phyloP scores from a whole-genome alignment of 2,888 invertebrate genomes.

The Eubasilissa splendida region DNA sequence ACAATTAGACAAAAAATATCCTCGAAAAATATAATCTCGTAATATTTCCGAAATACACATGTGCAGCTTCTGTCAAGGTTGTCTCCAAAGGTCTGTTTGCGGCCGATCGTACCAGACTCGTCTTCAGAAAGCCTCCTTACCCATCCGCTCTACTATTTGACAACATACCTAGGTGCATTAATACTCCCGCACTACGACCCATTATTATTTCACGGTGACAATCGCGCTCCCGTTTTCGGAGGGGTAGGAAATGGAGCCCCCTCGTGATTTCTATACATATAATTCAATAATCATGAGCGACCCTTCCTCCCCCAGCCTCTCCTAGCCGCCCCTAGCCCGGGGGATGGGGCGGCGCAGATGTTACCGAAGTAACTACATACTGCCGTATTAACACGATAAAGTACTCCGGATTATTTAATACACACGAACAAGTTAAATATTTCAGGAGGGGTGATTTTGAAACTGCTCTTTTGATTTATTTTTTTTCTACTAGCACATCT shows the following conservation, averaged over 20 bases:
- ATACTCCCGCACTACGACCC: background rate
- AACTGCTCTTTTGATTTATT: constrained; percentile 8
- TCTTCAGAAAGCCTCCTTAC: no score
- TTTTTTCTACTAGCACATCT: background rate
- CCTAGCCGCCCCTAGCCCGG: background rate
- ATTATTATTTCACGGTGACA: constrained; percentile 44
- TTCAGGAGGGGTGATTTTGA: constrained; percentile 7
- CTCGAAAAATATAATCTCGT: no score
- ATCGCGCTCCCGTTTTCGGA: constrained; percentile 19
- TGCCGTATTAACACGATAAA: constrained; percentile 25
- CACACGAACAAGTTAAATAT: constrained; percentile 22
- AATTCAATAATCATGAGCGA: constrained; percentile 56
- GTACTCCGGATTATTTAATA: constrained; percentile 14
- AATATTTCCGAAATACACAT: no score
- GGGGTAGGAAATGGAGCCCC: constrained; percentile 10
- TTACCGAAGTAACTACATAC: constrained; percentile 16
- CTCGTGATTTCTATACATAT: constrained; percentile 49
- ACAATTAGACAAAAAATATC: no score
- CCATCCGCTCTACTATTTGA: background rate
- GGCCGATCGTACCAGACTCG: no score
- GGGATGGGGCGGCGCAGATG: constrained; percentile 26
- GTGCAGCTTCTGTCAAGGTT: no score
- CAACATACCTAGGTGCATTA: background rate
- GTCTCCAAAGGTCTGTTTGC: no score
- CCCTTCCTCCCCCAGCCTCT: constrained; percentile 9